Base-by-base conservation (phyloP, 2,797 vertebrate genomes). In the Pangasius djambal region DNA sequence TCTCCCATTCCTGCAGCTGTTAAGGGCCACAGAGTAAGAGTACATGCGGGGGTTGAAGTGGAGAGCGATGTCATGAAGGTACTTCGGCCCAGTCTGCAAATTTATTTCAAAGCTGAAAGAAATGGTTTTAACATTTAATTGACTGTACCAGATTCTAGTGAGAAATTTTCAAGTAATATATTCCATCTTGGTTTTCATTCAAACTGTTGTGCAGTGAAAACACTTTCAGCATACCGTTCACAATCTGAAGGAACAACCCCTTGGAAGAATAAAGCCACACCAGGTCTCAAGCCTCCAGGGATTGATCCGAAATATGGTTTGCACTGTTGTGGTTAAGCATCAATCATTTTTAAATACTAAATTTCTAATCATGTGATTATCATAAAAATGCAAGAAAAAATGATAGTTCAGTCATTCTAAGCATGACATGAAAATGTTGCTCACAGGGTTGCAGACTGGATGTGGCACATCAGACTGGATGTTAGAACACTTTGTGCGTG, bases 281-380 rank as follows among this genome's bases (percentile, higher is more conserved):
- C 86, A 50, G 74, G 37, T 65, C 57, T 87, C 57, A 87, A 48
- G 22, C 86, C 85, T 77, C 57, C 85, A 34, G 72, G 72, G 18
- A 86, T 37, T 63, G 72, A 10, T 57, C 18, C 55, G 0, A 8
- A 40, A 86, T 86, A 78, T 13, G 15, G 15, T 37, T 40, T 77
- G 9, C 4, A 20, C 85, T 86, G 72, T 59, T 72, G 67, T 40
- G 81, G 37, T 61, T 22, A 82, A 59, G 57, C 18, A 61, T 13
- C 25, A 48, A 18, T 75, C 18, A 34, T 83, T 28, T 77, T 40
- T 40, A 4, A 40, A n/a, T 31, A 2, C 9, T 9, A 79, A 44
- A 48, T 40, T 0, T 75, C 20, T 22, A 28, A 44, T 83, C 20
- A 63, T n/a, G 22, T 44, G 20, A 63, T 15, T 83, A 6, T 61